Percentiles rank a stretch among this genome's conserved stretches.
phyloP scores from a whole-genome alignment of 2,888 invertebrate species.

The Drosophila aldrichi region DNA sequence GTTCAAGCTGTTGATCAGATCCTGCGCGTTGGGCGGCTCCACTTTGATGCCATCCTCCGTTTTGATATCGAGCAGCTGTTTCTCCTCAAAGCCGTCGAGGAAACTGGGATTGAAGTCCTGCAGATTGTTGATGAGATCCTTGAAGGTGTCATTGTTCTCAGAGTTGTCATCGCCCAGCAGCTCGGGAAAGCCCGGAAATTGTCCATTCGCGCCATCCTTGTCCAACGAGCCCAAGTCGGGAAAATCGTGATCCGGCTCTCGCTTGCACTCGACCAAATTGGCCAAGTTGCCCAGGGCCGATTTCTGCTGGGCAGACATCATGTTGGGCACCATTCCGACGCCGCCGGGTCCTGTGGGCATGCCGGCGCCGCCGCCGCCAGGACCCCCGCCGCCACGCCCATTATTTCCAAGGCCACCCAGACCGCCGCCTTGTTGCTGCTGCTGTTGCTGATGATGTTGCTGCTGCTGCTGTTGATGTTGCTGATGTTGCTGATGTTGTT shows the following conservation, averaged over 20 bases:
- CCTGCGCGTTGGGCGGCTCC: constrained; percentile 84
- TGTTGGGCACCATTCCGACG: constrained; percentile 61
- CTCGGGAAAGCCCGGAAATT: constrained; percentile 92
- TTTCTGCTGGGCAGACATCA: constrained; percentile 78
- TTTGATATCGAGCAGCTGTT: constrained; percentile 85
- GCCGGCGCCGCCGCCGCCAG: constrained; percentile 60
- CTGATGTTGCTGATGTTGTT: constrained; percentile 36
- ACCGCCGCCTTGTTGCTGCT: constrained; percentile 75
- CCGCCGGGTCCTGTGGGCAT: constrained; percentile 73
- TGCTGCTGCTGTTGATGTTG: constrained; percentile 57
- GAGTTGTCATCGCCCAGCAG: constrained; percentile 94
- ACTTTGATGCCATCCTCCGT: constrained; percentile 85
- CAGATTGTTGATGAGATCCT: constrained; percentile 94
- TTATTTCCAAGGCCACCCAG: constrained; percentile 79
- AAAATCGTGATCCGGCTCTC: constrained; percentile 94
- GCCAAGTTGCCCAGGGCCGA: constrained; percentile 87
- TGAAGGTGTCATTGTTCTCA: constrained; percentile 92
- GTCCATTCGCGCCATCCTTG: constrained; percentile 91
- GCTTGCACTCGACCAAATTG: constrained; percentile 92
- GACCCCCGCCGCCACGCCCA: constrained; percentile 76
- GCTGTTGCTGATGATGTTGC: constrained; percentile 24
- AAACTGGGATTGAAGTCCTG: constrained; percentile 93
- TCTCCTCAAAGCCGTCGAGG: constrained; percentile 91
- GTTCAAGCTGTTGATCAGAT: constrained; percentile 84
- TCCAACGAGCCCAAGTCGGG: constrained; percentile 94